Evolutionary conservation across 2,888 invertebrate genomes (phyloP).

Genomic region (Copidosoma aretas): DNA sequence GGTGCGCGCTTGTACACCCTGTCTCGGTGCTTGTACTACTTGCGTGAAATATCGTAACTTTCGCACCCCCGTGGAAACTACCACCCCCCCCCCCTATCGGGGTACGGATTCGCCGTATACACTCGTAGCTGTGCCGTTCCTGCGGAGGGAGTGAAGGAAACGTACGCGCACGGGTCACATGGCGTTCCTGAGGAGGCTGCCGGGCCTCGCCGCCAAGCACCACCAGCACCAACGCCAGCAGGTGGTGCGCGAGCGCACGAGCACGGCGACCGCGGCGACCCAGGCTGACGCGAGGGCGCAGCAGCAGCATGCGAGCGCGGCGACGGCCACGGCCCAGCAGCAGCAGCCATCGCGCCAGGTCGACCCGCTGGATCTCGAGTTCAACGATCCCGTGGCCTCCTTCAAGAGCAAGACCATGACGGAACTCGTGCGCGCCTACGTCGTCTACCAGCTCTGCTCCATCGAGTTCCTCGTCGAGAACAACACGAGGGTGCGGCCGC

Average conservation of each 20-base stretch:
- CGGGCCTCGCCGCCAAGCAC: constrained; percentile 18
- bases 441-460: constrained; percentile 92
- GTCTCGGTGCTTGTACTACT: no score
- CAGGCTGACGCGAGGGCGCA: constrained; percentile 42
- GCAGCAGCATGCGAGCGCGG: no score
- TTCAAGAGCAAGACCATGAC: constrained; percentile 95
- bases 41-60: no score
- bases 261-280: constrained; percentile 47
- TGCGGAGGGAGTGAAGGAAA: no score
- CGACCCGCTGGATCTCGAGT: constrained; percentile 83
- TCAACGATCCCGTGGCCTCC: constrained; percentile 87
- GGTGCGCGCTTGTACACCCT: no score
- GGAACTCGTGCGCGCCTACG: constrained; percentile 87
- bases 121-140: no score
- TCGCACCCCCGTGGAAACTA: no score
- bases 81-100: no score
- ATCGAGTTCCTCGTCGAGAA: constrained; percentile 87
- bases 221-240: constrained; percentile 21
- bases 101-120: no score
- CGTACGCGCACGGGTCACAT: no score
- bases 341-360: constrained; percentile 53
- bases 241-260: constrained; percentile 54
- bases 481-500: constrained; percentile 82
- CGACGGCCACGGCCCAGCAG: constrained; percentile 45
- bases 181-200: constrained; percentile 39